Evolutionary conservation across 1,140 invertebrate genomes (phyloP), one percentile per base, ranked within the genome.

Genomic region (Halesus radiatus): DNA sequence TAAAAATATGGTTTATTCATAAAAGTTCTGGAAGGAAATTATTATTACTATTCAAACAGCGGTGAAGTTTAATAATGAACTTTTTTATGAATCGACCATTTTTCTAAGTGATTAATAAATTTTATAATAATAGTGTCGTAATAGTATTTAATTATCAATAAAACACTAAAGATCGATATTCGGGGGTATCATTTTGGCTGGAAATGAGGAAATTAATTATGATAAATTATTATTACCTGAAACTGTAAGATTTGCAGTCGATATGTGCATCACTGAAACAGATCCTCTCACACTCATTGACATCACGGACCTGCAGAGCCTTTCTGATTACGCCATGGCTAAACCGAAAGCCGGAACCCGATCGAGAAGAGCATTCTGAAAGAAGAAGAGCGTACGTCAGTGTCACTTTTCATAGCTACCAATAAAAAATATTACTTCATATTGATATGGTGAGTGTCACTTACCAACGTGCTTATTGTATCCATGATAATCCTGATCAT

Each of bases 221-320:
- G 26, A 64, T 77, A 88, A 95, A 56, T 1, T 22, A 56, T 1
- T 22, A 64, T 77, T 88, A 95, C 91, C 94, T 92, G 84, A 92
- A 96, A 81, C 94, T 94, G 84, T 94, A 96, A 0, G 94, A 94
- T 64, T 92, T 91, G 84, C 95, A 96, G 78, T 88, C 87, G 82
- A 95, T 95, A 53, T 91, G 91, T 32, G 89, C 90, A 85, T 95
- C 94, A n/a, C 90, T 90, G 37, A 92, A 92, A 85, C 95, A 96
- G 18, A 94, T 88, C 0, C 91, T 87, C 84, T 96, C 94, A 86
- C 95, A 96, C 29, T 94, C 93, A 18, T 94, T 92, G 13, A 95
- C 89, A 29, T 92, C 92, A 1, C 92, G 89, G 1, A 93, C 93
- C 4, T 91, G 86, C 26, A 92, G 90, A 1, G 93, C 92, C 64